phyloP scores from a whole-genome alignment of 2,797 vertebrate species.

The Sylvia borin region DNA sequence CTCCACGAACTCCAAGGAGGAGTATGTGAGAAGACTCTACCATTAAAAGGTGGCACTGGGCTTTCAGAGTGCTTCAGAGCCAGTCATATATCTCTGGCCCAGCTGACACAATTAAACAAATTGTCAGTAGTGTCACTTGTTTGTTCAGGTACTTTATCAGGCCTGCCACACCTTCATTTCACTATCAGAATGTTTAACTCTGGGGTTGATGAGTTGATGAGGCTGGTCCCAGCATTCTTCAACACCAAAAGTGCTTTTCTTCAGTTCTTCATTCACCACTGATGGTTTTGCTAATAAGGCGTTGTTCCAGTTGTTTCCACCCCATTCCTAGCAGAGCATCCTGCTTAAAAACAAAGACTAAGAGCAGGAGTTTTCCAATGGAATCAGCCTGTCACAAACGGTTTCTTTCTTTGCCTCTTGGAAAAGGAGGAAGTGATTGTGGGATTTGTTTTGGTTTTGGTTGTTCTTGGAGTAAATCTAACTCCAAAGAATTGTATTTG shows the following conservation, averaged over 20 bases:
- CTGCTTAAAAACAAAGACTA: neutral
- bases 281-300: neutral
- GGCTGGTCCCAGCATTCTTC: neutral
- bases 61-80: neutral
- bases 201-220: neutral
- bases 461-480: neutral
- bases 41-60: neutral
- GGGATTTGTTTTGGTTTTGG: neutral
- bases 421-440: neutral
- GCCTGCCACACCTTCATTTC: neutral
- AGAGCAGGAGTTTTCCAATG: neutral
- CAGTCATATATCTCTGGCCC: neutral
- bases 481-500: fast-evolving
- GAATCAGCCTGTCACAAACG: fast-evolving
- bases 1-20: neutral
- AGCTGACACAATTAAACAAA: neutral
- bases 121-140: neutral
- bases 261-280: neutral
- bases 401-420: neutral
- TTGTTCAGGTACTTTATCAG: neutral
- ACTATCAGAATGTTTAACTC: neutral
- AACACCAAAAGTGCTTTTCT: neutral
- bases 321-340: neutral
- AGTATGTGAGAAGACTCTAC: neutral
- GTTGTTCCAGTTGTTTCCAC: neutral